Evolutionary conservation across 2,888 invertebrate species (phyloP).

Genomic region (Plemyria rubiginata): DNA sequence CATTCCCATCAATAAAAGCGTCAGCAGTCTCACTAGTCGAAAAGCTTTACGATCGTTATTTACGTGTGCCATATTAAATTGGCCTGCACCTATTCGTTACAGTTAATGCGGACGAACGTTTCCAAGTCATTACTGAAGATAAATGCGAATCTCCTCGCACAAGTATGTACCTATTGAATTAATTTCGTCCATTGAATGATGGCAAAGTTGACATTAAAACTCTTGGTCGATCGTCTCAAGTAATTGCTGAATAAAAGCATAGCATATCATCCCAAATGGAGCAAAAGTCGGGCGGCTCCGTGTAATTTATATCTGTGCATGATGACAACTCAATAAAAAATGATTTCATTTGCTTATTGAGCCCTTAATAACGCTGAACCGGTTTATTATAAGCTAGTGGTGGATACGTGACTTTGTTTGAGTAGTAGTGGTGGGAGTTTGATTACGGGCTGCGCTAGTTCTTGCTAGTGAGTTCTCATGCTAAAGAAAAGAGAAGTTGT

Average conservation of each 20-base stretch:
- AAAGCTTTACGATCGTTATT: slow-evolving; percentile 67
- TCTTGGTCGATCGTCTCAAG: slow-evolving; percentile 81
- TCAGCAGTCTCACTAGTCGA: slow-evolving; percentile 51
- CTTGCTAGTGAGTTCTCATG: too few relatives aligned
- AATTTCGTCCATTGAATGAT: slow-evolving; percentile 81
- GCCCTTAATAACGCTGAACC: slow-evolving; percentile 79
- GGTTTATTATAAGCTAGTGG: slow-evolving; percentile 58
- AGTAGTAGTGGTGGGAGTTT: background rate
- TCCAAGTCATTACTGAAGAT: slow-evolving; percentile 77
- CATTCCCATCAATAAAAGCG: background rate
- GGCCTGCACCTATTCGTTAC: slow-evolving; percentile 70
- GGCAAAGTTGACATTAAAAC: slow-evolving; percentile 83
- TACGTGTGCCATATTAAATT: slow-evolving; percentile 75
- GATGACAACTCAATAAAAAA: slow-evolving; percentile 85
- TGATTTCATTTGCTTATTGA: slow-evolving; percentile 85
- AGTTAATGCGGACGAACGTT: slow-evolving; percentile 69
- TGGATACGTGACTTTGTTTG: background rate
- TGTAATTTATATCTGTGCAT: slow-evolving; percentile 80
- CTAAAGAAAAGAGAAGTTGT: too few relatives aligned
- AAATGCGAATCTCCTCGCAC: slow-evolving; percentile 62
- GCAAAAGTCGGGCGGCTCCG: slow-evolving; percentile 69
- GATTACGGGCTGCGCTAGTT: background rate
- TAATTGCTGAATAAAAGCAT: slow-evolving; percentile 84
- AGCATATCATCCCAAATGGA: slow-evolving; percentile 72
- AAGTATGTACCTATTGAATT: slow-evolving; percentile 73